phyloP scores from a whole-genome alignment of 2,113 vertebrate species.

The Chaetodon auriga region DNA sequence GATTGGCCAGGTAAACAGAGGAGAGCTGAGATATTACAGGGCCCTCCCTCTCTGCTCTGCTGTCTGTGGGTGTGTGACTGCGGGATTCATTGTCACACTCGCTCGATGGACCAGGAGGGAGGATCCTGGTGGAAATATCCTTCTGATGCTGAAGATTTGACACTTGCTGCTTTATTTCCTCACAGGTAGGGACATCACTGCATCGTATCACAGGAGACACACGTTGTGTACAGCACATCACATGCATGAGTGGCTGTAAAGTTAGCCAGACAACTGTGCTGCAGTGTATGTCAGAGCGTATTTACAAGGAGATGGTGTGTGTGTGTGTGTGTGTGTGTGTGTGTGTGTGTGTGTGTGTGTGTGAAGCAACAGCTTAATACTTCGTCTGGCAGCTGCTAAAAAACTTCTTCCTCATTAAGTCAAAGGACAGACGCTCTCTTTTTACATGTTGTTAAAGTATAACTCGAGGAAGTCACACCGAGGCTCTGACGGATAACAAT shows the following conservation, averaged over 20 bases:
- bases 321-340: too few species aligned
- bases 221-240: not conserved
- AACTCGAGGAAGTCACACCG: constrained; percentile 32
- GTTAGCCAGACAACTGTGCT: not conserved
- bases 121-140: constrained; percentile 27
- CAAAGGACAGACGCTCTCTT: not conserved
- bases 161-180: constrained; percentile 7
- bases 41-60: constrained; percentile 55
- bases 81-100: constrained; percentile 6
- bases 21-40: constrained; percentile 32
- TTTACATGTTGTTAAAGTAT: constrained; percentile 31
- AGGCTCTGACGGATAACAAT: constrained; percentile 33
- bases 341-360: too few species aligned
- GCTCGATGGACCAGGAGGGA: constrained; percentile 3
- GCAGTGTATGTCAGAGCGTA: not conserved
- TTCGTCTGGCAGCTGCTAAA: not conserved
- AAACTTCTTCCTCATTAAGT: not conserved
- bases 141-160: not conserved
- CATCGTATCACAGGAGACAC: not conserved
- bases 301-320: too few species aligned
- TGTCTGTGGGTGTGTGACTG: constrained; percentile 55
- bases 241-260: not conserved
- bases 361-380: not conserved
- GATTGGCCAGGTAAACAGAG: constrained; percentile 67
- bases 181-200: constrained; percentile 55